Conservation (phyloP, 2,113 vertebrate species). For the Microcebus lehilahytsara region DNA sequence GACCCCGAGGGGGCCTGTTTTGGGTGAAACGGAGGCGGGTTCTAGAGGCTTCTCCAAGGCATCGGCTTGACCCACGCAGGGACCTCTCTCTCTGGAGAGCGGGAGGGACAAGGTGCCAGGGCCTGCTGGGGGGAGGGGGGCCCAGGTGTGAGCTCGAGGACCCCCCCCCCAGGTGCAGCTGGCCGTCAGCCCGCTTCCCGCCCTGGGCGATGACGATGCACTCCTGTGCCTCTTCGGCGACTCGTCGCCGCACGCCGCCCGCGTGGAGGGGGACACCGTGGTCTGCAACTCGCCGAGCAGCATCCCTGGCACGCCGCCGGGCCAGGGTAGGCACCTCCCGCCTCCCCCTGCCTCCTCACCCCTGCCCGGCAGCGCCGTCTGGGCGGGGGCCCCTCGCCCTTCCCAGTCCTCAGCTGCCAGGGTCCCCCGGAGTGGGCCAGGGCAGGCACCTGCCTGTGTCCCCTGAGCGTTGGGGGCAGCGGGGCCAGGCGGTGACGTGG, state of each 20-base stretch:
- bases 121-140: too few relatives aligned
- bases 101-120: neutral
- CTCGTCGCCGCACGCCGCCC: neutral
- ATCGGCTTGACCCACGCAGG: rapidly evolving
- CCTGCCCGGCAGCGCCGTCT: neutral
- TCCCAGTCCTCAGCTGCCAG: neutral
- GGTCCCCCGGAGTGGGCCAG: neutral
- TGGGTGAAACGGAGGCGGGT: too few relatives aligned
- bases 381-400: neutral
- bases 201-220: constrained; percentile 72
- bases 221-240: constrained; percentile 84
- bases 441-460: neutral
- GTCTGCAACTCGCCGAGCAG: constrained; percentile 75
- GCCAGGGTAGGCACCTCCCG: constrained; percentile 80
- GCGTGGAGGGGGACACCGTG: constrained; percentile 66
- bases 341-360: neutral
- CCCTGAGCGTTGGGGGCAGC: neutral
- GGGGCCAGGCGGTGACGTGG: neutral
- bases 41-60: neutral
- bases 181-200: constrained; percentile 83
- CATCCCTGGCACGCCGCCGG: constrained; percentile 79
- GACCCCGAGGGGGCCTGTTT: neutral
- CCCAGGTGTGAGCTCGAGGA: rapidly evolving
- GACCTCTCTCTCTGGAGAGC: neutral
- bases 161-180: constrained; percentile 81